Evolutionary conservation across 30 jellyfish, hydroid and myxozoan species (phyloP), one percentile per base, ranked within the genome.

Genomic region (Sanderia malayensis): DNA sequence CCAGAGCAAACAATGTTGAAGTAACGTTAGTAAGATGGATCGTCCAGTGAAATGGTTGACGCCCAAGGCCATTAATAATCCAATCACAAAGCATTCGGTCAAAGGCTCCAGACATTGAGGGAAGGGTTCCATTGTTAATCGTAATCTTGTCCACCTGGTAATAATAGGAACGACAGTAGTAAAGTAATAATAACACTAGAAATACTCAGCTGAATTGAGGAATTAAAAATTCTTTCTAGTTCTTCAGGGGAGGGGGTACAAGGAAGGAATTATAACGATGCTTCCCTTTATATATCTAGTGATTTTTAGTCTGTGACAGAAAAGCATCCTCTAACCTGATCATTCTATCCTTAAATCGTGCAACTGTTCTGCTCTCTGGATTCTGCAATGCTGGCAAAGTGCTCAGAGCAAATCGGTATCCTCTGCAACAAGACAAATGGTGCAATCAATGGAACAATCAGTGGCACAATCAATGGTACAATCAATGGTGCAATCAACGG

Each of bases 111-210:
- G 37, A 26, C 84, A 68, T 46, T 80, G 83, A 9, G 95, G 86
- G 61, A 83, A 83, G 0, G 95, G 89, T 26, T 74, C 86, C 97
- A 89, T 81, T 19, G 95, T 89, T 58, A 82, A 44, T 9, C 97
- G 90, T 25, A 89, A 86, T 41, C 93, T 77, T 13, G 93, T 81
- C 97, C 97, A 89, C 32, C 97, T 89, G 31, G n/a, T n/a, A n/a
- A n/a, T n/a, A n/a, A n/a, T n/a, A n/a, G n/a, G n/a, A n/a, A n/a
- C n/a, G n/a, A n/a, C n/a, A n/a, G n/a, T n/a, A n/a, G n/a, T n/a
- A n/a, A n/a, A n/a, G n/a, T n/a, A n/a, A n/a, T n/a, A n/a, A n/a
- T n/a, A n/a, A n/a, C n/a, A n/a, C n/a, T n/a, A n/a, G n/a, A n/a
- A n/a, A n/a, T n/a, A n/a, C n/a, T n/a, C n/a, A n/a, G n/a, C n/a